These are phyloP conservation scores for Drosophila silvestris DNA, from an alignment of 2,888 invertebrate genomes.

Conservation along the genomic window DNA sequence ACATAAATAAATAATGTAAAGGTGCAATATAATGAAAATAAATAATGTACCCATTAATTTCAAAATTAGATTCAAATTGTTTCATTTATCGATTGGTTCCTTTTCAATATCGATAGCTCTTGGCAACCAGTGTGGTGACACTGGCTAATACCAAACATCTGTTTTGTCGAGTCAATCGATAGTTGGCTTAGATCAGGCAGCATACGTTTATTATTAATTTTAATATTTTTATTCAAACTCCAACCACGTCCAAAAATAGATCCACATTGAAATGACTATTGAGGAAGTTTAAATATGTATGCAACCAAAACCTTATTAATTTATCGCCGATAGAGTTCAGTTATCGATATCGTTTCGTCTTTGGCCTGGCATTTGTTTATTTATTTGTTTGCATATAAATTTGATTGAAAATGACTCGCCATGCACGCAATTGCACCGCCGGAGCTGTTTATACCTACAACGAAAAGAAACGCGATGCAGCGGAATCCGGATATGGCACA, in stretches of 20 bases:
- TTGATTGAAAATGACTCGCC: conserved; percentile 91
- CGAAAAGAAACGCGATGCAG: conserved; percentile 98
- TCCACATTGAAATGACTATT: background rate
- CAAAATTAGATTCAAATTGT: conserved; percentile 18
- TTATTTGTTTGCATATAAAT: background rate
- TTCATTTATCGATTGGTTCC: background rate
- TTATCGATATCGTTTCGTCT: conserved; percentile 8
- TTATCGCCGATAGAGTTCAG: background rate
- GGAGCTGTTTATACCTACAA: conserved; percentile 99
- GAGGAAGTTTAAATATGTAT: background rate
- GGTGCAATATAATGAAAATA: conserved; percentile 51
- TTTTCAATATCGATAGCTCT: conserved; percentile 22
- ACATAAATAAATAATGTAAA: conserved; percentile 46
- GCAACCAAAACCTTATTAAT: background rate
- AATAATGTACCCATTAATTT: conserved; percentile 51
- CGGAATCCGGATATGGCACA: conserved; percentile 95
- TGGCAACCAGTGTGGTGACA: conserved; percentile 21
- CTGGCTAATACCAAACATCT: conserved; percentile 2
- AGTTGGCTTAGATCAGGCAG: background rate
- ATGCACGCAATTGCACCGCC: conserved; percentile 99
- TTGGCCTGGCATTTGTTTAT: conserved; percentile 28
- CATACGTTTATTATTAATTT: background rate
- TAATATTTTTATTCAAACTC: background rate
- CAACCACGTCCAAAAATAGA: background rate
- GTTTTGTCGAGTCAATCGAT: conserved; percentile 14